A percentile compares a stretch with the other conserved stretches of the same genome.
Conservation (phyloP, 2,888 invertebrate species). For the Drosophila robusta region DNA sequence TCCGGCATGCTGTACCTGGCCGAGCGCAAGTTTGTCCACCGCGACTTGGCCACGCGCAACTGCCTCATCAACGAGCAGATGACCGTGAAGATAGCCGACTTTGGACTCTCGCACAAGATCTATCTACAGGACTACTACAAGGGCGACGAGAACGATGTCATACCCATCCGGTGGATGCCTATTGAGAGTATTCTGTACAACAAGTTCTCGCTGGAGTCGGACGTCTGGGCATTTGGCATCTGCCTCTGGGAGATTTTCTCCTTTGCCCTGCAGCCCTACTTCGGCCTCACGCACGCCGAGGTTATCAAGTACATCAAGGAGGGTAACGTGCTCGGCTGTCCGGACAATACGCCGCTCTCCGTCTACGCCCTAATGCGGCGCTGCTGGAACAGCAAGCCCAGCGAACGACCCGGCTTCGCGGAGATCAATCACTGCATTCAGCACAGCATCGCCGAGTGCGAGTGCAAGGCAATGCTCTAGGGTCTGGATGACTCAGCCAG, state of each 20-base stretch:
- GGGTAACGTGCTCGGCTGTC: constrained; percentile 95
- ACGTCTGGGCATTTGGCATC: constrained; percentile 99
- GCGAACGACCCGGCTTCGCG: constrained; percentile 94
- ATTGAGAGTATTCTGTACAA: constrained; percentile 98
- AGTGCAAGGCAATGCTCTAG: constrained; percentile 83
- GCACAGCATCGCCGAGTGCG: constrained; percentile 86
- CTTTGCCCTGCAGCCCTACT: constrained; percentile 98
- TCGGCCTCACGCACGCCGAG: constrained; percentile 98
- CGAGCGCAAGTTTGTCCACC: constrained; percentile 96
- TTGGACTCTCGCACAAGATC: constrained; percentile 97
- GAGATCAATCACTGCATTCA: constrained; percentile 92
- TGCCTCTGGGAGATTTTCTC: constrained; percentile 99
- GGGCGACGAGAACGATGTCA: constrained; percentile 97
- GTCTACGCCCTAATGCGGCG: constrained; percentile 96
- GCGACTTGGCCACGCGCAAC: constrained; percentile 97
- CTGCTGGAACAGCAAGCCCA: constrained; percentile 96
- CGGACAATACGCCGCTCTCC: constrained; percentile 94
- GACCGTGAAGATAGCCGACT: constrained; percentile 98
- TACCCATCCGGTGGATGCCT: constrained; percentile 99
- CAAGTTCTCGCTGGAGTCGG: constrained; percentile 97
- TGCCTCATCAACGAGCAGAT: constrained; percentile 97
- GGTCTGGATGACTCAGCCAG: not conserved
- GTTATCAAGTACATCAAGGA: constrained; percentile 97
- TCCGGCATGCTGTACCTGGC: constrained; percentile 98
- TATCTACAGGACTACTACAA: constrained; percentile 98